Evolutionary conservation across 1,140 invertebrate species (phyloP), one percentile per base, ranked within the genome.

Genomic region (Drosophila prosaltans): DNA sequence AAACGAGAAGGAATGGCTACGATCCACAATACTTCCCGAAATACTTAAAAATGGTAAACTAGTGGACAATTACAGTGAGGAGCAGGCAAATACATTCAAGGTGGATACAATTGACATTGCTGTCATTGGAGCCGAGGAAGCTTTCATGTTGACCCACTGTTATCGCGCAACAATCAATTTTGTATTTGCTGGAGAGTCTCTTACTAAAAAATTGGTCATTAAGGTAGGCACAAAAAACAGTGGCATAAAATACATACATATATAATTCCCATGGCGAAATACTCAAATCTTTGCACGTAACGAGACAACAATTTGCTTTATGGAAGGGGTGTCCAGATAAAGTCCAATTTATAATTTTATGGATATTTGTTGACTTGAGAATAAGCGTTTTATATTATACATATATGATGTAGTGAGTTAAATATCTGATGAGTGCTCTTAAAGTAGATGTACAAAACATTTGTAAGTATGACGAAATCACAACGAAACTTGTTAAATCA

Each of bases 141-240:
- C 90, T 4, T 91, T 82, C 21, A 91, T 91, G 90, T 41, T 91
- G 28, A 91, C 90, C 5, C 58, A 32, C 1, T 91, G 90, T 63
- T 91, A 86, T 65, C 40, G 81, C 0, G 76, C 81, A 0, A 67
- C 51, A 0, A 62, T 91, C 0, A 65, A 41, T n/a, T 80, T 90
- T 51, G 59, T 70, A 24, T 89, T 78, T 36, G 73, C 71, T 1
- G 74, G 67, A 0, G 9, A 73, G 2, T 39, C 59, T n/a, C 8
- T 51, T 0, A 59, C 66, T 9, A 65, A 39, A 1, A 89, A 78
- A 55, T 36, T 91, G 26, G 77, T 91, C 32, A 70, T 91, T 6
- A 91, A 91, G 84, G 90, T 90, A 71, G 24, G 11, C 24, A 40
- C 48, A 30, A 43, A 7, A 36, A 28, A 5, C 6, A 58, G 28